A percentile compares a stretch with the other conserved stretches of the same genome.
Evolutionary conservation across 2,113 vertebrate genomes (phyloP).

Genomic region (Aptenodytes forsteri): DNA sequence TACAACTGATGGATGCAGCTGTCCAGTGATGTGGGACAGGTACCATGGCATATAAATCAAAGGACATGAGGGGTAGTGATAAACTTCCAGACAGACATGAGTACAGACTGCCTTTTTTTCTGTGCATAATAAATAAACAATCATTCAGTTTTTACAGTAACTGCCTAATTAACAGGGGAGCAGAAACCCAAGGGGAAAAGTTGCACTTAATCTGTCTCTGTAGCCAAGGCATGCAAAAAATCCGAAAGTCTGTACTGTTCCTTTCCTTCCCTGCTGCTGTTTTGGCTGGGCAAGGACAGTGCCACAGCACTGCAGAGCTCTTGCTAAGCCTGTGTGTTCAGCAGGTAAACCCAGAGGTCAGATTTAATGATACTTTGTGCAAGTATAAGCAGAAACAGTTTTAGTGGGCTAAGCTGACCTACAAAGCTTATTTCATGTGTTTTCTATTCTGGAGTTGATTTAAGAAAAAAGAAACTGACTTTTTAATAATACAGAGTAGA

Average conservation of each 20-base stretch:
- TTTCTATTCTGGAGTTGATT: background rate
- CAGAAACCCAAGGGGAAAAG: background rate
- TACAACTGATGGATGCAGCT: background rate
- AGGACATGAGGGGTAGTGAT: fast-evolving
- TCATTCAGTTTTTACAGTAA: background rate
- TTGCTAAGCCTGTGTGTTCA: background rate
- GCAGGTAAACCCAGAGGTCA: background rate
- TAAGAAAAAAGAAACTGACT: background rate
- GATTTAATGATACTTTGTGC: background rate
- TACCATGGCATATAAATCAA: background rate
- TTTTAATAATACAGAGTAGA: background rate
- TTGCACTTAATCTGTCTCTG: fast-evolving
- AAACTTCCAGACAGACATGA: background rate
- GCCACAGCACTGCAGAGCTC: background rate
- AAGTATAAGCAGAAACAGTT: background rate
- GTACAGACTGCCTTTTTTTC: background rate
- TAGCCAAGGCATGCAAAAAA: background rate
- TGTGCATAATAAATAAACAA: background rate
- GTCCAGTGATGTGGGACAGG: background rate
- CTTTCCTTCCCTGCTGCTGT: background rate
- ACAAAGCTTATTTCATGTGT: background rate
- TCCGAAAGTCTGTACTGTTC: background rate
- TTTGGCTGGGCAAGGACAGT: background rate
- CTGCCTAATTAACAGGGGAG: background rate
- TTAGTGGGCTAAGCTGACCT: background rate